Evolutionary conservation across 2,888 invertebrate species (phyloP).

Genomic region (Neoitamus cyanurus): DNA sequence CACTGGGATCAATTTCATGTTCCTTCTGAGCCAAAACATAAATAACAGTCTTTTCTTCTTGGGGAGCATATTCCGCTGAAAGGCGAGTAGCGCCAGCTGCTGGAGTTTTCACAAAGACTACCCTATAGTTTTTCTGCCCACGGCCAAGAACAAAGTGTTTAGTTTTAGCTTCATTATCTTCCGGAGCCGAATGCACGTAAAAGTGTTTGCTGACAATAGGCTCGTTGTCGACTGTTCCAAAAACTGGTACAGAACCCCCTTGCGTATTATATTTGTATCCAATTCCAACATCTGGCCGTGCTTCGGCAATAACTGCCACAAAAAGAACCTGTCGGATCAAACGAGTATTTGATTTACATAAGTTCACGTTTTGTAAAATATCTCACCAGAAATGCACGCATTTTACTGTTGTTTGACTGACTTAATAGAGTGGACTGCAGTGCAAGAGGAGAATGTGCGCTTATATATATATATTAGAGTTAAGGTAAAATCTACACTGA

Average conservation of each 20-base stretch:
- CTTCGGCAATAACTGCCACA: constrained; percentile 2
- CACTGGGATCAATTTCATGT: constrained; percentile 59
- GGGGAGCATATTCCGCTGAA: constrained; percentile 61
- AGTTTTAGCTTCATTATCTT: constrained; percentile 60
- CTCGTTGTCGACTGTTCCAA: constrained; percentile 51
- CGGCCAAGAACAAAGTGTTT: constrained; percentile 62
- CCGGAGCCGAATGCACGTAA: constrained; percentile 62
- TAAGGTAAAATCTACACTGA: neutral
- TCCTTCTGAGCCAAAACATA: constrained; percentile 64
- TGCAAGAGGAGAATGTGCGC: neutral
- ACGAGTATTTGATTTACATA: neutral
- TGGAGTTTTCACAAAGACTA: constrained; percentile 64
- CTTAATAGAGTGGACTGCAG: constrained; percentile 4
- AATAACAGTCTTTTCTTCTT: constrained; percentile 64
- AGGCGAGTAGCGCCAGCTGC: constrained; percentile 58
- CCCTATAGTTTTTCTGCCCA: constrained; percentile 63
- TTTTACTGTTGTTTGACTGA: constrained; percentile 22
- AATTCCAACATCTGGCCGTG: constrained; percentile 34
- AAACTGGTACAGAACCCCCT: constrained; percentile 2
- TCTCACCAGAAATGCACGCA: constrained; percentile 30
- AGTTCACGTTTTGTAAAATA: neutral
- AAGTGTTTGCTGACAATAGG: constrained; percentile 64
- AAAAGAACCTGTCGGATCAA: constrained; percentile 1
- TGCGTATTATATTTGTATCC: constrained; percentile 20
- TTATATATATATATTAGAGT: constrained; percentile 27